These are phyloP conservation scores for Troides aeacus DNA, from an alignment of 2,888 invertebrate species.

Conservation along the genomic window DNA sequence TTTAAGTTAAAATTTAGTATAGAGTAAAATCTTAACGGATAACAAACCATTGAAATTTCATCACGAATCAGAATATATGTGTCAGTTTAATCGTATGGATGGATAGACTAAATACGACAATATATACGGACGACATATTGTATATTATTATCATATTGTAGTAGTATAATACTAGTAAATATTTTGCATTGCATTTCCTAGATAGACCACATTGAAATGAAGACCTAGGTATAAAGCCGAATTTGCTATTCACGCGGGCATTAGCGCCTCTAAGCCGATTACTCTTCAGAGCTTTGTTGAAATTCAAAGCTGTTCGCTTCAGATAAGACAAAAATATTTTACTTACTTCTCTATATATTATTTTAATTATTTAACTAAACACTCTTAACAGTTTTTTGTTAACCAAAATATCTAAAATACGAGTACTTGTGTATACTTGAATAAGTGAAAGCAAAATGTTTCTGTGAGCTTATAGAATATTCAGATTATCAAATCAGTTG, in stretches of 20 bases:
- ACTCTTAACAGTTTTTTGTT: not conserved
- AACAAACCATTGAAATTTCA: too few species aligned
- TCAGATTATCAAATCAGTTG: too few species aligned
- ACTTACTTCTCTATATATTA: not conserved
- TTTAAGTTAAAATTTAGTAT: not conserved
- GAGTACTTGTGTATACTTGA: not conserved
- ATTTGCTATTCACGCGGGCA: conserved; percentile 5
- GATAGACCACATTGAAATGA: not conserved
- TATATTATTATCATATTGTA: too few species aligned
- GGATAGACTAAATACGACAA: not conserved
- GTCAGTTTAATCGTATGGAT: not conserved
- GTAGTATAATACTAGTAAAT: not conserved
- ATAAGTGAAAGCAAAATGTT: not conserved
- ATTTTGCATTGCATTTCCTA: not conserved
- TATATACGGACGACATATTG: not conserved
- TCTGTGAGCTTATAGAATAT: not conserved
- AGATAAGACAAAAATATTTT: not conserved
- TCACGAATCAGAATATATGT: too few species aligned
- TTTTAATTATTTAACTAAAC: not conserved
- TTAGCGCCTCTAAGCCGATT: conserved; percentile 15
- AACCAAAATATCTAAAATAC: too few species aligned
- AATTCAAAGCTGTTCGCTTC: conserved; percentile 1
- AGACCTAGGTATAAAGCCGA: not conserved
- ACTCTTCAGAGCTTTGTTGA: conserved; percentile 5
- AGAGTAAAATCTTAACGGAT: not conserved